Percentiles rank a stretch among this genome's conserved stretches.
Evolutionary conservation across 1,140 invertebrate species (phyloP).

Genomic region (Conopomorpha cramerella): DNA sequence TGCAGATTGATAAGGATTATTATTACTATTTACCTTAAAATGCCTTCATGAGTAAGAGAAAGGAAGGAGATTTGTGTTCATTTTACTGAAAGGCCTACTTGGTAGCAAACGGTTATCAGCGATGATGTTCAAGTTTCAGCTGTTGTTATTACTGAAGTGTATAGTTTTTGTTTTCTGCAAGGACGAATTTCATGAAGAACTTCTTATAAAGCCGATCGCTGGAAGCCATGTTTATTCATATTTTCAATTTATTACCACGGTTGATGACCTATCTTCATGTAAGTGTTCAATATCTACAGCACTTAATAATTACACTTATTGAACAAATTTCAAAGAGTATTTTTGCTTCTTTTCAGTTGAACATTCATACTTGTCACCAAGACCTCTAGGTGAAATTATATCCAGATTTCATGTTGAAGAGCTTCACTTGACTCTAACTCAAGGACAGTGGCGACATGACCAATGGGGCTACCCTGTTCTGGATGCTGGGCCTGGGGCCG

Average conservation of each 20-base stretch:
- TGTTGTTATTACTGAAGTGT: no score
- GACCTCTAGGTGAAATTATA: conserved; percentile 89
- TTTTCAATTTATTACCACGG: conserved; percentile 83
- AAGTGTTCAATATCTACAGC: conserved; percentile 12
- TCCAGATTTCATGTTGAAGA: conserved; percentile 84
- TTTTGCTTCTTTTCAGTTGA: conserved; percentile 64
- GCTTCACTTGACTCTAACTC: conserved; percentile 88
- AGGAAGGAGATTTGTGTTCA: no score
- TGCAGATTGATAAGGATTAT: no score
- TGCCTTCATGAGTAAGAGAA: no score
- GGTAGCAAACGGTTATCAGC: no score
- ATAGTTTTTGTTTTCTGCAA: background rate
- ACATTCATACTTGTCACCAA: conserved; percentile 88
- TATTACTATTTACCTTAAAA: no score
- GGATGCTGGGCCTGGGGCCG: conserved; percentile 88
- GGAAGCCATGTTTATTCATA: conserved; percentile 80
- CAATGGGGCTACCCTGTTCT: conserved; percentile 91
- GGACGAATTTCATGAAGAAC: conserved; percentile 81
- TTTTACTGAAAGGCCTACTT: no score
- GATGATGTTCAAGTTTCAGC: no score
- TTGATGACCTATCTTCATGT: conserved; percentile 62
- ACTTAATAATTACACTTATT: conserved; percentile 1
- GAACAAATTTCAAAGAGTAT: conserved; percentile 1
- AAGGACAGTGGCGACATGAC: conserved; percentile 91
- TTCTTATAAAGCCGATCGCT: conserved; percentile 78